These are phyloP conservation scores for Rhyacichthys aspro DNA, from an alignment of 2,797 vertebrate genomes.

Conservation along the genomic window DNA sequence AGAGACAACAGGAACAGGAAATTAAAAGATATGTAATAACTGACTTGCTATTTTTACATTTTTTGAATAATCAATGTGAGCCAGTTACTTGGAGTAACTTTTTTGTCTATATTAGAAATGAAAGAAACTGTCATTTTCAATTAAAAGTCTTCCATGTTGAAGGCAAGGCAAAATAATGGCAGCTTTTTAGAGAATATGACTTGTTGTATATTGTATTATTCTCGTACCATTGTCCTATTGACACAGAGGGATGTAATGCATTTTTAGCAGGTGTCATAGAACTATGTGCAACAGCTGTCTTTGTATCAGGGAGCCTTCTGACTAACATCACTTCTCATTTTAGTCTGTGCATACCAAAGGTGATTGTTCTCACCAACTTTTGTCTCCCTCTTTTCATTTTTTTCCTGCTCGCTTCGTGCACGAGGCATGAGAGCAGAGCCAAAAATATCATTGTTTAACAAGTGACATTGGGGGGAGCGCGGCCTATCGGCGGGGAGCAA, in stretches of 20 bases:
- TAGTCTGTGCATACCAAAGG: conserved; percentile 57
- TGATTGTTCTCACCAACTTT: conserved; percentile 52
- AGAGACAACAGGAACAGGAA: too few relatives aligned
- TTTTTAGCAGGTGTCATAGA: conserved; percentile 1
- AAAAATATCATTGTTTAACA: conserved; percentile 76
- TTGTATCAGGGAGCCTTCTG: conserved; percentile 6
- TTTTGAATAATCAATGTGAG: too few relatives aligned
- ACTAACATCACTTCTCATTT: conserved; percentile 33
- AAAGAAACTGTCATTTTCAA: too few relatives aligned
- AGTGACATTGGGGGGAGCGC: conserved; percentile 63
- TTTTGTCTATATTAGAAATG: too few relatives aligned
- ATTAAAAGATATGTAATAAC: too few relatives aligned
- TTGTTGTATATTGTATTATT: neutral
- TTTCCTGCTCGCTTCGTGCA: conserved; percentile 28
- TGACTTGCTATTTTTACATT: too few relatives aligned
- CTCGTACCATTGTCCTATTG: neutral
- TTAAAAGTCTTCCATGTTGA: too few relatives aligned
- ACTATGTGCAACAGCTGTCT: conserved; percentile 1
- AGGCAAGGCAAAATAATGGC: too few relatives aligned
- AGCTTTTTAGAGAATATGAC: neutral
- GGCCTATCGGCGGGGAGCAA: conserved; percentile 51
- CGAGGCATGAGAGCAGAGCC: conserved; percentile 66
- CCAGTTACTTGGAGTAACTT: too few relatives aligned
- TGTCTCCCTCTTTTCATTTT: conserved; percentile 30
- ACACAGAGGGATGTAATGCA: neutral